Conservation (phyloP, 2,113 vertebrate genomes). For the Burhinus oedicnemus region DNA sequence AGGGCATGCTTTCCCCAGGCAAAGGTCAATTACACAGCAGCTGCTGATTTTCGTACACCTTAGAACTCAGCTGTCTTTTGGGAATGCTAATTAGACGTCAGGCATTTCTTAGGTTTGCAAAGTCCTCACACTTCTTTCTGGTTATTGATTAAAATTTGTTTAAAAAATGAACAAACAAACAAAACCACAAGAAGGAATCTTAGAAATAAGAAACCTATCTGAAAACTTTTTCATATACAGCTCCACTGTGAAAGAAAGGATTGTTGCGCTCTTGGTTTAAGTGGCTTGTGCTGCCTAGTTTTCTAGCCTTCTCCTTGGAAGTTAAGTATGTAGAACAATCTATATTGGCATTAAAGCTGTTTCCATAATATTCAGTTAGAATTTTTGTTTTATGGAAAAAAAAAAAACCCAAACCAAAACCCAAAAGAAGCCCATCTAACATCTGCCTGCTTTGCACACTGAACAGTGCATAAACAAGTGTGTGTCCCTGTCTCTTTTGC, state of each 20-base stretch:
- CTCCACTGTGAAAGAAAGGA: not conserved
- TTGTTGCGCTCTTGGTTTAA: not conserved
- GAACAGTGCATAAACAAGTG: not conserved
- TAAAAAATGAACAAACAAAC: not conserved
- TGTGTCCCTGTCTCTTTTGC: not conserved
- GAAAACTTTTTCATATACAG: not conserved
- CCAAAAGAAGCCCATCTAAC: not conserved
- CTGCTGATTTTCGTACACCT: not conserved
- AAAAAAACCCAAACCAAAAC: too few species aligned
- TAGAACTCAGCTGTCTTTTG: not conserved
- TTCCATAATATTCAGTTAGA: not conserved
- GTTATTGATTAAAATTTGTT: not conserved
- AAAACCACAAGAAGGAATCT: not conserved
- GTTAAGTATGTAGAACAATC: not conserved
- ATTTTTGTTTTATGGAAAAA: not conserved
- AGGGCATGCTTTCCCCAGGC: not conserved
- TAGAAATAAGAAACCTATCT: not conserved
- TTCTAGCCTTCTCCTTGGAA: not conserved
- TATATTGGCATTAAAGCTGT: not conserved
- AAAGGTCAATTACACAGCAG: rapidly evolving
- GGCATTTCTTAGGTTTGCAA: not conserved
- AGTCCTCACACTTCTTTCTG: not conserved
- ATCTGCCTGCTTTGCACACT: not conserved
- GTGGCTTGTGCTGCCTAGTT: not conserved
- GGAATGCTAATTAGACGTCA: not conserved